phyloP scores from a whole-genome alignment of 2,888 invertebrate genomes.

The Apeira syringaria region DNA sequence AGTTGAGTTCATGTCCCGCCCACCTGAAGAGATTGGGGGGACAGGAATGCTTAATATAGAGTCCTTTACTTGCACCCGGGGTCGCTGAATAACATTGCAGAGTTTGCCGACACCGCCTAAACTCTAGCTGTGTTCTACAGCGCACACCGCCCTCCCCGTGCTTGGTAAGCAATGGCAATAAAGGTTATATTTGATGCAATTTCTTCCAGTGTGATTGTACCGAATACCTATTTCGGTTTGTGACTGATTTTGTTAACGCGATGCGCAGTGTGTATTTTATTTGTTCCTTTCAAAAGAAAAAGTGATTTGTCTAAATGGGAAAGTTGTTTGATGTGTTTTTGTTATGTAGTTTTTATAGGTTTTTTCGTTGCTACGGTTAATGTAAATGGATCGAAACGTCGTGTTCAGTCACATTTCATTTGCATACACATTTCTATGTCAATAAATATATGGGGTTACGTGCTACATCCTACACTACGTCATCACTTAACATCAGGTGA shows the following conservation, averaged over 20 bases:
- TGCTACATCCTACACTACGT: too few species aligned
- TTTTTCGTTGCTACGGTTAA: too few species aligned
- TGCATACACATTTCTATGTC: too few species aligned
- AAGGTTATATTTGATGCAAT: constrained; percentile 38
- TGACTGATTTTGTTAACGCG: constrained; percentile 32
- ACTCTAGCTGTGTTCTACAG: constrained; percentile 33
- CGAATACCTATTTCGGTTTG: constrained; percentile 28
- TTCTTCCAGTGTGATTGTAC: constrained; percentile 28
- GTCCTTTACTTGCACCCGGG: constrained; percentile 75
- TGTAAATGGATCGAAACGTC: too few species aligned
- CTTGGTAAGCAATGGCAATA: constrained; percentile 34
- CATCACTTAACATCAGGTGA: too few species aligned
- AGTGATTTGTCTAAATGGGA: too few species aligned
- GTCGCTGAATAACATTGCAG: constrained; percentile 75
- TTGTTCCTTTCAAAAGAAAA: too few species aligned
- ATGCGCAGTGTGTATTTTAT: too few species aligned
- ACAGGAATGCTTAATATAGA: constrained; percentile 82
- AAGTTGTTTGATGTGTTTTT: too few species aligned
- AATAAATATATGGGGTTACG: too few species aligned
- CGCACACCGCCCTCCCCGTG: constrained; percentile 42
- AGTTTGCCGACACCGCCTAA: constrained; percentile 56
- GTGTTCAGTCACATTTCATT: too few species aligned
- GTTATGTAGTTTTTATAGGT: too few species aligned
- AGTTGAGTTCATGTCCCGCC: constrained; percentile 71
- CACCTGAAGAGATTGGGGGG: constrained; percentile 77